These are phyloP conservation scores for Xenentodon cancila DNA, from an alignment of 2,797 vertebrate genomes.

Conservation along the genomic window DNA sequence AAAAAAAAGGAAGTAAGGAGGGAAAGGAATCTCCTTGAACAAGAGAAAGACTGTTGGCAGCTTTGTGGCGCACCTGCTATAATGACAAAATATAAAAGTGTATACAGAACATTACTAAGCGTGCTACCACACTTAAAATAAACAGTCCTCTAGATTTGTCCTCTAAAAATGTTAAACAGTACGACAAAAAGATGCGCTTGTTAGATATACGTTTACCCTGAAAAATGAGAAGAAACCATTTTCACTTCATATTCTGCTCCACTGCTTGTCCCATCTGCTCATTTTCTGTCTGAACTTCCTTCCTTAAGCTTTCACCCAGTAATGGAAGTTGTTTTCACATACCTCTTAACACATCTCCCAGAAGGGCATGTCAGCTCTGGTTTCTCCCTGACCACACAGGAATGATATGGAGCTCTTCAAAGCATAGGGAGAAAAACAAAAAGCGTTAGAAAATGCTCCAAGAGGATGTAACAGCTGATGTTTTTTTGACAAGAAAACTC, in stretches of 20 bases:
- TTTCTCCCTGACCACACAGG: constrained; percentile 44
- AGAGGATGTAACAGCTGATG: too few relatives aligned
- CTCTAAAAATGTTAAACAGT: constrained; percentile 3
- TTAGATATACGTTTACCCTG: background rate
- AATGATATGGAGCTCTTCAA: constrained; percentile 36
- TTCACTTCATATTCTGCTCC: background rate
- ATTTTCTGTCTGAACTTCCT: constrained; percentile 17
- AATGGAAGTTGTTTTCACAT: constrained; percentile 46
- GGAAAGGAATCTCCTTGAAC: background rate
- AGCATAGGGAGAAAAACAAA: background rate
- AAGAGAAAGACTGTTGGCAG: constrained; percentile 17
- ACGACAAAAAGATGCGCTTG: constrained; percentile 14
- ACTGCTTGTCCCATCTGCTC: constrained; percentile 11
- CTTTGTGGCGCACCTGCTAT: background rate
- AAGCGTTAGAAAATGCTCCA: too few relatives aligned
- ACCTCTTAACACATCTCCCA: constrained; percentile 50
- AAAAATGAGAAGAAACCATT: constrained; percentile 14
- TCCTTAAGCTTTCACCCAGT: constrained; percentile 33
- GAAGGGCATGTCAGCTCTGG: constrained; percentile 27
- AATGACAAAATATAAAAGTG: background rate
- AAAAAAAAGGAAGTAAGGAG: too few relatives aligned
- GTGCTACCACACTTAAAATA: background rate
- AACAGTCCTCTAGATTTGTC: background rate
- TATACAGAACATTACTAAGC: constrained; percentile 6
- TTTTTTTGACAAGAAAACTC: too few relatives aligned